Evolutionary conservation across 1,140 invertebrate genomes (phyloP).

Genomic region (Maconellicoccus hirsutus): DNA sequence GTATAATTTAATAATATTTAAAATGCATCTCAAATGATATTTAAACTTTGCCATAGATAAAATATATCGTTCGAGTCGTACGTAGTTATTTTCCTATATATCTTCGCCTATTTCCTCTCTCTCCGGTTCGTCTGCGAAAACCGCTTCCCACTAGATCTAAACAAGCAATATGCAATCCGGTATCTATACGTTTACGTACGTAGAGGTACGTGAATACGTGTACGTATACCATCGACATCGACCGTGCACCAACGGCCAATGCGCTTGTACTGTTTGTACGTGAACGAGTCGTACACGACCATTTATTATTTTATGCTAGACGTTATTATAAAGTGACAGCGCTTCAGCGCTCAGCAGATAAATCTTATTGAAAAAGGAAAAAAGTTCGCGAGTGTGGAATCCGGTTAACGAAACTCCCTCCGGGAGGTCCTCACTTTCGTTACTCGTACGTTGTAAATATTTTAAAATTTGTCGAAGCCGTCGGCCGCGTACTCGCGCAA

Average conservation of each 20-base stretch:
- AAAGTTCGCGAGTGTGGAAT: neutral
- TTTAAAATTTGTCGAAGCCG: neutral
- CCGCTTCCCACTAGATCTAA: neutral
- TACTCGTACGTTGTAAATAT: neutral
- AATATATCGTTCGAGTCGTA: slow-evolving; percentile 3
- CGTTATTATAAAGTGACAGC: slow-evolving; percentile 8
- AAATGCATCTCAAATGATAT: slow-evolving; percentile 5
- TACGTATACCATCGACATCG: too few species aligned
- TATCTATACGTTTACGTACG: too few species aligned
- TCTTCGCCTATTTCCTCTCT: neutral
- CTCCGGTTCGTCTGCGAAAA: neutral
- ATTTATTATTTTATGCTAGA: slow-evolving; percentile 1
- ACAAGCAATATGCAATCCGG: neutral
- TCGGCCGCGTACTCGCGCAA: too few species aligned
- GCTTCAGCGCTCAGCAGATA: neutral
- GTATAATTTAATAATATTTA: slow-evolving; percentile 10
- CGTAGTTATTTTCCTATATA: neutral
- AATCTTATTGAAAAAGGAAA: slow-evolving; percentile 9
- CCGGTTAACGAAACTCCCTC: slow-evolving; percentile 1
- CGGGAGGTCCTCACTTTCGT: slow-evolving; percentile 1
- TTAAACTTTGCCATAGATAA: neutral
- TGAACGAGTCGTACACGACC: neutral
- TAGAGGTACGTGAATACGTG: too few species aligned
- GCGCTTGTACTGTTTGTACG: neutral
- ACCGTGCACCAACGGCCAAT: too few species aligned